Conservation (phyloP, 2,113 vertebrate genomes). For the Mystacornis crossleyi region DNA sequence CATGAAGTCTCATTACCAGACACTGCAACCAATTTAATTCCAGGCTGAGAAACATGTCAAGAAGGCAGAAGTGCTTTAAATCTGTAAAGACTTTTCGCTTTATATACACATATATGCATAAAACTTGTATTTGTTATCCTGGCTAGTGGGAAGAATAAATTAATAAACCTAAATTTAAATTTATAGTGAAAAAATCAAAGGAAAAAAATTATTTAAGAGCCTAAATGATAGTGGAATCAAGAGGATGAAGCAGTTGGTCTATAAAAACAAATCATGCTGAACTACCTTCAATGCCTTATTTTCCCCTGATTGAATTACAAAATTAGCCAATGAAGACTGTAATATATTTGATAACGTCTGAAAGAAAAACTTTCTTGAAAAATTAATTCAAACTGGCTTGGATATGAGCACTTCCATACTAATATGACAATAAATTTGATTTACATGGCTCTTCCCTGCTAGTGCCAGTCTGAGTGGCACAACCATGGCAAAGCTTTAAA, state of each 20-base stretch:
- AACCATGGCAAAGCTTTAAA: neutral
- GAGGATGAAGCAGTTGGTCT: constrained; percentile 24
- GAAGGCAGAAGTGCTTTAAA: neutral
- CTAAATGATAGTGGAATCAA: neutral
- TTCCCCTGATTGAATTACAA: constrained; percentile 36
- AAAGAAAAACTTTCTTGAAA: constrained; percentile 48
- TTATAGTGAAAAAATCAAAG: neutral
- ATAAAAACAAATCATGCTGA: constrained; percentile 48
- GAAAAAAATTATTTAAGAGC: neutral
- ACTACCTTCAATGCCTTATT: constrained; percentile 7
- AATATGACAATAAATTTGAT: constrained; percentile 34
- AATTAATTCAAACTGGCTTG: constrained; percentile 54
- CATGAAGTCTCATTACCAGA: neutral
- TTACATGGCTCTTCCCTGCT: constrained; percentile 16
- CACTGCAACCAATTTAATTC: neutral
- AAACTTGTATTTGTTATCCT: neutral
- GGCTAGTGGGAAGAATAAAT: neutral
- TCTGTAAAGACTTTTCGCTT: neutral
- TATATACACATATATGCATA: neutral
- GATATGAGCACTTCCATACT: neutral
- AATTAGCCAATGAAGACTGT: constrained; percentile 32
- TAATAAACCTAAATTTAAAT: constrained; percentile 10
- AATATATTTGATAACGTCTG: constrained; percentile 17
- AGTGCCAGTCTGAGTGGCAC: neutral
- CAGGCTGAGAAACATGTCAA: neutral